Conservation (phyloP, 2,113 vertebrate genomes). For the Oryzias woworae region DNA sequence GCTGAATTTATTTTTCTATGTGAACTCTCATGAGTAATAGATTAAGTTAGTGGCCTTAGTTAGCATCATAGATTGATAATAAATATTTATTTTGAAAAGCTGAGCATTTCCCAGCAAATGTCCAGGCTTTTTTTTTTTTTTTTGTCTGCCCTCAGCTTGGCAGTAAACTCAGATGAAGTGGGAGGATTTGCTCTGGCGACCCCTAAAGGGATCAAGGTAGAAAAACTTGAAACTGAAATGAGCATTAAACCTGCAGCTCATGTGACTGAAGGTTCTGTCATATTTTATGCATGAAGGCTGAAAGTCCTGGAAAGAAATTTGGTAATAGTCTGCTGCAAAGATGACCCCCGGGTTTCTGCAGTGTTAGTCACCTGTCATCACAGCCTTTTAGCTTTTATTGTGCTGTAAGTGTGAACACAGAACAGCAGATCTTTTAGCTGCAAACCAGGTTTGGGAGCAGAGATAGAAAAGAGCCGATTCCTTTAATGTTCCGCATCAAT, state of each 20-base stretch:
- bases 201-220: no score
- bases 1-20: no score
- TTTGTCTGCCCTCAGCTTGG: not conserved
- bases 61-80: no score
- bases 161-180: no score
- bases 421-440: constrained; percentile 16
- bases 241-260: not conserved
- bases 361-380: not conserved
- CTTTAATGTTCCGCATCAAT: constrained; percentile 66
- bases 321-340: not conserved
- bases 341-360: not conserved
- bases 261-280: not conserved
- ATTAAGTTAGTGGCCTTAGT: no score
- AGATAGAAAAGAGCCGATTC: constrained; percentile 20
- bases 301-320: not conserved
- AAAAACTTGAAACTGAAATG: not conserved
- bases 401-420: constrained; percentile 16
- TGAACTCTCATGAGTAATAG: no score
- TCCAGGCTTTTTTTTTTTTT: not conserved
- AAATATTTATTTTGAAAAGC: not conserved
- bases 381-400: constrained; percentile 4
- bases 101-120: not conserved
- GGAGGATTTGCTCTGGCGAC: no score
- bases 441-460: constrained; percentile 17
- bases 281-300: not conserved